A percentile compares a stretch with the other conserved stretches of the same genome.
phyloP scores from a whole-genome alignment of 2,797 vertebrate genomes.

The Holocentrus rufus region DNA sequence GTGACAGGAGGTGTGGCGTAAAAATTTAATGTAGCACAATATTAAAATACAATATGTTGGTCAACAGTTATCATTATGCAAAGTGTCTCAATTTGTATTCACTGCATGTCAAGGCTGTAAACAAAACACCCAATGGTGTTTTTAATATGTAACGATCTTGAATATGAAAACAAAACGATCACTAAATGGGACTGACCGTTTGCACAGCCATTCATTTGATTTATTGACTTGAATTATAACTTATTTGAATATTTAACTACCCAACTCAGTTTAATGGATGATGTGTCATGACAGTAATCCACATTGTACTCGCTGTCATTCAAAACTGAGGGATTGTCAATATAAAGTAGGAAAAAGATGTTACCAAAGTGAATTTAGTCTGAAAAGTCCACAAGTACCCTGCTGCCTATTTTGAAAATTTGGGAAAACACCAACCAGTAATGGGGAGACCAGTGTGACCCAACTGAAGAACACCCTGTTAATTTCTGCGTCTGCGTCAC shows the following conservation, averaged over 20 bases:
- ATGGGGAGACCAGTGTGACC: too few species aligned
- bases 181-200: not conserved
- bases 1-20: slow-evolving; percentile 11
- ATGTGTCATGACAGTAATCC: not conserved
- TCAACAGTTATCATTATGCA: slow-evolving; percentile 19
- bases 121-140: too few species aligned
- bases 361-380: not conserved
- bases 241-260: not conserved
- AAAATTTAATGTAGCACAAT: slow-evolving; percentile 18
- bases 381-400: not conserved
- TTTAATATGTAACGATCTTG: not conserved
- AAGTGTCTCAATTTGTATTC: slow-evolving; percentile 8
- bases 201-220: not conserved
- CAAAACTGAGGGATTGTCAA: not conserved
- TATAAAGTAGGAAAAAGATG: not conserved
- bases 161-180: not conserved
- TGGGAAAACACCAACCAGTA: not conserved
- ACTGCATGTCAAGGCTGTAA: not conserved
- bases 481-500: not conserved
- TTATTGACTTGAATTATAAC: not conserved
- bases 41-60: not conserved
- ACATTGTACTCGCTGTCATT: not conserved
- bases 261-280: not conserved
- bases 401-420: not conserved
- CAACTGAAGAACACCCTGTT: too few species aligned